Percentiles rank a stretch among this genome's conserved stretches.
These are phyloP conservation scores for Channa striata DNA, from an alignment of 2,797 vertebrate genomes.

Conservation along the genomic window DNA sequence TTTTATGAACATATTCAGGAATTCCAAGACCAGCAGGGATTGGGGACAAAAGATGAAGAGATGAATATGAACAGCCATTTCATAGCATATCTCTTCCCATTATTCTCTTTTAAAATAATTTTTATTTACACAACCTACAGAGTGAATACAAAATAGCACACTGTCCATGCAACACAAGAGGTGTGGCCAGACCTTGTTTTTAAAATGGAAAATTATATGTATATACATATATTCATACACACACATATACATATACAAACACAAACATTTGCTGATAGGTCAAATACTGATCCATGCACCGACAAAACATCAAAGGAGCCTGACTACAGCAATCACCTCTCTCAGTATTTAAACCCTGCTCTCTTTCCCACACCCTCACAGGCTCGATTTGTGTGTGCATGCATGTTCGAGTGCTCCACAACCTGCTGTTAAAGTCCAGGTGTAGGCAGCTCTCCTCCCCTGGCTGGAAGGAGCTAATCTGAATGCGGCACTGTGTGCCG, in stretches of 20 bases:
- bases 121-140: no score
- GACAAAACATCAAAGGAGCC: no score
- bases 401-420: conserved; percentile 5
- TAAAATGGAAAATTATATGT: no score
- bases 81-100: conserved; percentile 7
- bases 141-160: no score
- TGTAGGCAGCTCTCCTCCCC: conserved; percentile 30
- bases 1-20: conserved; percentile 53
- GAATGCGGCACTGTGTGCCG: conserved; percentile 44
- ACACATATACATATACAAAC: no score
- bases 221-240: no score
- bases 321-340: conserved; percentile 2
- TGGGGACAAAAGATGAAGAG: conserved; percentile 23
- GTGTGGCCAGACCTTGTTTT: no score
- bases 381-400: conserved; percentile 11
- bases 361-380: not conserved
- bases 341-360: conserved; percentile 13
- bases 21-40: conserved; percentile 31
- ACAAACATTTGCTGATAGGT: no score
- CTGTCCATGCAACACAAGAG: no score
- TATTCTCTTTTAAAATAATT: conserved; percentile 10
- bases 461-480: conserved; percentile 39
- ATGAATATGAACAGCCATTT: conserved; percentile 16
- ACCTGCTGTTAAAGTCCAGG: conserved; percentile 31
- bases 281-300: no score